Conservation (phyloP, 2,113 vertebrate genomes). For the Peromyscus maniculatus region DNA sequence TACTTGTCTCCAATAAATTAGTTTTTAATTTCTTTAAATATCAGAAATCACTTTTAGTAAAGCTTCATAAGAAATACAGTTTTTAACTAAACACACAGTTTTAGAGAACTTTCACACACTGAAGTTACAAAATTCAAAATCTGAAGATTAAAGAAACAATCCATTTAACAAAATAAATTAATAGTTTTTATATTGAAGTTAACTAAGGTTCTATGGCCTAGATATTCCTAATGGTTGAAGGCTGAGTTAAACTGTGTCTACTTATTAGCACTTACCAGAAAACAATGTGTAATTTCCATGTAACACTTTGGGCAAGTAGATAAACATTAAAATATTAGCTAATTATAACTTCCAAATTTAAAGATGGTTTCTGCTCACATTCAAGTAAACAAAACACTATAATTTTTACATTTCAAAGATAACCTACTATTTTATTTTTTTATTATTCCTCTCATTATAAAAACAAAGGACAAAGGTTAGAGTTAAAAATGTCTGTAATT, state of each 20-base stretch:
- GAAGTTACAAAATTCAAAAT: not conserved
- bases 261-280: not conserved
- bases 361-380: not conserved
- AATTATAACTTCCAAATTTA: not conserved
- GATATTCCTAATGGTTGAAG: not conserved
- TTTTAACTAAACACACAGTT: not conserved
- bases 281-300: not conserved
- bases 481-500: not conserved
- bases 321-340: not conserved
- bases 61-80: not conserved
- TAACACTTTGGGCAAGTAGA: not conserved
- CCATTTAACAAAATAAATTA: not conserved
- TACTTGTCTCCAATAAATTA: not conserved
- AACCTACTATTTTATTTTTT: not conserved
- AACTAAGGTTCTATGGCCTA: too few relatives aligned
- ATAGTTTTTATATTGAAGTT: not conserved
- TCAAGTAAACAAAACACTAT: not conserved
- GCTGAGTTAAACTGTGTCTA: fast-evolving
- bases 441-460: not conserved
- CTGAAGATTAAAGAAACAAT: not conserved
- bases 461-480: not conserved
- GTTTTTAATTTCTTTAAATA: too few relatives aligned
- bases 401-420: not conserved
- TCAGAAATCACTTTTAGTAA: not conserved
- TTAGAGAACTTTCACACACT: not conserved